Evolutionary conservation across 2,888 invertebrate genomes (phyloP).

Genomic region (Xestia c-nigrum): DNA sequence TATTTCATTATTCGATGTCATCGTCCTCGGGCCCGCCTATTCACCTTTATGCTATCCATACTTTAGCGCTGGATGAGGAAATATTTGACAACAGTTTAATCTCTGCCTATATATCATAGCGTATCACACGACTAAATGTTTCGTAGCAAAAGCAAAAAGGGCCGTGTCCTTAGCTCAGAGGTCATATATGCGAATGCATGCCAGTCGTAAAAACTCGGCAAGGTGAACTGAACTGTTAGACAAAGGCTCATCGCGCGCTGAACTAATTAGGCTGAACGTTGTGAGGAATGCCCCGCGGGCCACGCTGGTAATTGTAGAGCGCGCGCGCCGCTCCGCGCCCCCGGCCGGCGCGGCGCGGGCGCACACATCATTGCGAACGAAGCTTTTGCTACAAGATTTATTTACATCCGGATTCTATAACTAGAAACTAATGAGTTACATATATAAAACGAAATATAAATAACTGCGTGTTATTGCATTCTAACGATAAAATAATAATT

Average conservation of each 20-base stretch:
- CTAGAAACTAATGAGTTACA: slow-evolving; percentile 63
- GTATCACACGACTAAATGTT: slow-evolving; percentile 33
- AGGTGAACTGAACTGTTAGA: slow-evolving; percentile 88
- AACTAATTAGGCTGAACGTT: slow-evolving; percentile 84
- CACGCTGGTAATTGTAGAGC: slow-evolving; percentile 82
- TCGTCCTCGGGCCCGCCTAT: slow-evolving; percentile 59
- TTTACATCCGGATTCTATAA: slow-evolving; percentile 87
- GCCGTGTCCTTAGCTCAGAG: slow-evolving; percentile 80
- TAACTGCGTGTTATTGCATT: slow-evolving; percentile 26
- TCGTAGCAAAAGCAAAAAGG: slow-evolving; percentile 74
- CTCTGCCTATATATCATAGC: slow-evolving; percentile 23
- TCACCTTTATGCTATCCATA: slow-evolving; percentile 51
- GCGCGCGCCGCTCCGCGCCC: slow-evolving; percentile 73
- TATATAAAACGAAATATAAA: slow-evolving; percentile 44
- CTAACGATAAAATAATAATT: slow-evolving; percentile 12
- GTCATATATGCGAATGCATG: slow-evolving; percentile 73
- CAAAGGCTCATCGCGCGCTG: slow-evolving; percentile 87
- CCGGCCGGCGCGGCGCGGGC: slow-evolving; percentile 58
- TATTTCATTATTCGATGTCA: slow-evolving; percentile 59
- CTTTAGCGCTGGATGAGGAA: slow-evolving; percentile 35
- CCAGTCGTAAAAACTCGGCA: slow-evolving; percentile 81
- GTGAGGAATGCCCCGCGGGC: slow-evolving; percentile 85
- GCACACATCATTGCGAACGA: slow-evolving; percentile 73
- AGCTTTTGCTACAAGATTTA: slow-evolving; percentile 82
- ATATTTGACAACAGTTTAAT: slow-evolving; percentile 26